A percentile compares a stretch with the other conserved stretches of the same genome.
These are phyloP conservation scores for Orchestia grillus DNA, from an alignment of 1,140 invertebrate genomes.

Conservation along the genomic window DNA sequence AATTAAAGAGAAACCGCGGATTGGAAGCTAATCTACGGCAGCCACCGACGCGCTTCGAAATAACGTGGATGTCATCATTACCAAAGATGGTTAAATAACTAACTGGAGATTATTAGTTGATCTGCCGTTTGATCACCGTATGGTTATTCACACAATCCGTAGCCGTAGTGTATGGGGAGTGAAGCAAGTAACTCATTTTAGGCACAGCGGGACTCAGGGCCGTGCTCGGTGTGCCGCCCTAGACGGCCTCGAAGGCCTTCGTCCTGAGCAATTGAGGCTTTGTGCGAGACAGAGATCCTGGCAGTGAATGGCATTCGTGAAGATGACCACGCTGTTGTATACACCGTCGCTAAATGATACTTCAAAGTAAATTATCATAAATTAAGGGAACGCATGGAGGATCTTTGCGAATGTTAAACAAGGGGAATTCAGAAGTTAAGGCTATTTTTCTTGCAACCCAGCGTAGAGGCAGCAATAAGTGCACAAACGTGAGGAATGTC, in stretches of 20 bases:
- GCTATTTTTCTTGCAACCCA: too few relatives aligned
- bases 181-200: not conserved
- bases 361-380: too few relatives aligned
- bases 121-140: not conserved
- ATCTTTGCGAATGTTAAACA: too few relatives aligned
- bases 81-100: not conserved
- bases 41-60: not conserved
- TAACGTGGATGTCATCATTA: not conserved
- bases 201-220: not conserved
- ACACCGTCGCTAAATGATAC: too few relatives aligned
- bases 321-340: too few relatives aligned
- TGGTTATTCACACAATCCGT: not conserved
- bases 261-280: not conserved
- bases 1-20: not conserved
- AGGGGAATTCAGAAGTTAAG: too few relatives aligned
- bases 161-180: not conserved
- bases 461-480: too few relatives aligned
- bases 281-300: not conserved
- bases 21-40: not conserved
- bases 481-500: too few relatives aligned
- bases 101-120: not conserved
- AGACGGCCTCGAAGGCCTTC: not conserved
- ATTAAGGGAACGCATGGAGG: too few relatives aligned
- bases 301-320: too few relatives aligned
- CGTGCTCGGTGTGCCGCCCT: too few relatives aligned